Conservation (phyloP, 2,888 invertebrate genomes). For the Tenthredo amoena region DNA sequence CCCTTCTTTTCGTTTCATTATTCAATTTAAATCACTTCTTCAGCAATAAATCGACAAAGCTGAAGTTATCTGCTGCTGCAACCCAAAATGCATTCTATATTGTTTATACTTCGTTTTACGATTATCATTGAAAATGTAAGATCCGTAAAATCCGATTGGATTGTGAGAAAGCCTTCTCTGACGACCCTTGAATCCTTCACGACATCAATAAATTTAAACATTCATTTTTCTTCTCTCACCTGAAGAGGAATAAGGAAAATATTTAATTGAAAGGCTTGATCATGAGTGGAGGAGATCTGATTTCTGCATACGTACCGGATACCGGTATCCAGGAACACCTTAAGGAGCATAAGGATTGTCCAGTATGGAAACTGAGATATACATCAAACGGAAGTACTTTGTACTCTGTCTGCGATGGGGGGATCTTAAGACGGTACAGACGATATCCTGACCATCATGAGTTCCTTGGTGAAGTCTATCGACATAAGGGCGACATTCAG, state of each 20-base stretch:
- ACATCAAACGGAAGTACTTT: constrained; percentile 78
- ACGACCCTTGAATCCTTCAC: not conserved
- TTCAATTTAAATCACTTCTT: not conserved
- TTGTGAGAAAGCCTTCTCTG: not conserved
- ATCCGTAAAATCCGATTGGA: not conserved
- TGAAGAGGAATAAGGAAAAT: constrained; percentile 43
- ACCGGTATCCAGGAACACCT: constrained; percentile 76
- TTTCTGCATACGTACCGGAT: constrained; percentile 78
- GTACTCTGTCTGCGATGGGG: constrained; percentile 77
- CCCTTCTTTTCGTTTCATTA: not conserved
- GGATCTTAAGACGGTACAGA: constrained; percentile 77
- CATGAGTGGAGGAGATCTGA: constrained; percentile 77
- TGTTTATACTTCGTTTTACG: not conserved
- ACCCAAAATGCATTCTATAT: not conserved
- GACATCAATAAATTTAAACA: constrained; percentile 37
- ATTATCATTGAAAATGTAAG: not conserved
- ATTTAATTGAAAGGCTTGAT: constrained; percentile 73
- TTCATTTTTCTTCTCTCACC: constrained; percentile 39
- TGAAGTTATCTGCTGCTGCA: not conserved
- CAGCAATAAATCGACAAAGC: not conserved
- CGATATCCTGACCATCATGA: constrained; percentile 78
- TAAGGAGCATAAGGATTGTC: constrained; percentile 75
- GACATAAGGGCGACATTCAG: constrained; percentile 78
- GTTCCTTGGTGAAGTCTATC: constrained; percentile 78
- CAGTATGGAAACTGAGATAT: constrained; percentile 78